phyloP scores from a whole-genome alignment of 2,113 vertebrate species.

The Numenius arquata region DNA sequence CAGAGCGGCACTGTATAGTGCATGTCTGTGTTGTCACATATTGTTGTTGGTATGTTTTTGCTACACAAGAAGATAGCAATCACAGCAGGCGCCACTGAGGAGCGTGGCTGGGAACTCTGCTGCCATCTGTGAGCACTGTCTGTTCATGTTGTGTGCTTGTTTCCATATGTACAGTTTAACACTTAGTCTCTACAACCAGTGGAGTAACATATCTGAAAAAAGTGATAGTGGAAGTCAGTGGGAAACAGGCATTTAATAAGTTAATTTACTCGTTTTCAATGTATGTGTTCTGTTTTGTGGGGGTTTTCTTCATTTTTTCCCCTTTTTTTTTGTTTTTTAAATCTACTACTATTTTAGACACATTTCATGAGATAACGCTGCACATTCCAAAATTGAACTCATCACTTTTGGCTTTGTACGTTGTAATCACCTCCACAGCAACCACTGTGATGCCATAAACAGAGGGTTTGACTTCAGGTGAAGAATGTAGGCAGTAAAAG shows the following conservation, averaged over 20 bases:
- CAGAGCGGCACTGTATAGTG: rapidly evolving
- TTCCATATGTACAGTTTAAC: not conserved
- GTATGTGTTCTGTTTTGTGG: not conserved
- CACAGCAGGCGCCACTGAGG: not conserved
- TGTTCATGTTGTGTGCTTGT: not conserved
- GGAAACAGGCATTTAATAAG: not conserved
- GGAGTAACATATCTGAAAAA: not conserved
- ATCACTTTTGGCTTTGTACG: conserved; percentile 13
- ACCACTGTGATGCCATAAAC: conserved; percentile 39
- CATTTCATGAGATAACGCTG: not conserved
- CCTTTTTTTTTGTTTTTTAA: not conserved
- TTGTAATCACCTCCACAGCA: conserved; percentile 8
- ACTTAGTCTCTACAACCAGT: not conserved
- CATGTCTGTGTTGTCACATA: not conserved
- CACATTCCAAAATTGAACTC: not conserved
- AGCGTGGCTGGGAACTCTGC: not conserved
- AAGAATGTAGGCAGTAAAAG: conserved; percentile 45
- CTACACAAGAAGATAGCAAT: not conserved
- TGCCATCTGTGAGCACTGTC: not conserved
- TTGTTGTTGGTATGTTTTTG: not conserved
- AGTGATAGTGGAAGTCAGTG: not conserved
- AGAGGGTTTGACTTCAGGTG: conserved; percentile 50
- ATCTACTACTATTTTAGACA: not conserved
- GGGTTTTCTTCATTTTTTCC: rapidly evolving
- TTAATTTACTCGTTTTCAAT: not conserved